These are phyloP conservation scores for Thysanoteuthis rhombus DNA, from an alignment of 2,888 invertebrate genomes.

Conservation along the genomic window DNA sequence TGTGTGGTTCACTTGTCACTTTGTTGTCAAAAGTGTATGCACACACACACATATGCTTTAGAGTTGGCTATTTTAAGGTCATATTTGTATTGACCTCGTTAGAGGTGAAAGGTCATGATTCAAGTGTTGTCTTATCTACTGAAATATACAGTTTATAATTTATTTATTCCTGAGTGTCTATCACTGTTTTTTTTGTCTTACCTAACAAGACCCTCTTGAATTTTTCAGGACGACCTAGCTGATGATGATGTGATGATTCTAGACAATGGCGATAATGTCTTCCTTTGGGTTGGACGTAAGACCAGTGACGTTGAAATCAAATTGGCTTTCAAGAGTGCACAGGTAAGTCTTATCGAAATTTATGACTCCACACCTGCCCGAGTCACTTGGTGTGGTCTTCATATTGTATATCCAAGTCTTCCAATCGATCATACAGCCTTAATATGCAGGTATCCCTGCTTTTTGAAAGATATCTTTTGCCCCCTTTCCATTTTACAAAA, in stretches of 20 bases:
- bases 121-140: too few species aligned
- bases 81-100: too few species aligned
- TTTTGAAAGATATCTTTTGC: too few species aligned
- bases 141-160: too few species aligned
- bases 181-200: not conserved
- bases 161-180: too few species aligned
- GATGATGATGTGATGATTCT: constrained; percentile 99
- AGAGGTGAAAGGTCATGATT: too few species aligned
- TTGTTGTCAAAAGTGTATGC: too few species aligned
- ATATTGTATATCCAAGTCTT: not conserved
- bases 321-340: constrained; percentile 96
- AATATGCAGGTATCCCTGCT: too few species aligned
- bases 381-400: not conserved
- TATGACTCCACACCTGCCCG: not conserved
- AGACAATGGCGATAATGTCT: constrained; percentile 97
- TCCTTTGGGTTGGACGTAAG: constrained; percentile 95
- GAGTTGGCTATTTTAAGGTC: too few species aligned
- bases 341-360: constrained; percentile 73
- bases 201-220: not conserved
- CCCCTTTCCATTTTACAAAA: too few species aligned
- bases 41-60: too few species aligned
- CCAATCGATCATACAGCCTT: not conserved
- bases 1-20: too few species aligned
- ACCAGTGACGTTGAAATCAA: constrained; percentile 99
- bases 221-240: constrained; percentile 89